Evolutionary conservation across 2,888 invertebrate genomes (phyloP).

Genomic region (Coelinius sp.): DNA sequence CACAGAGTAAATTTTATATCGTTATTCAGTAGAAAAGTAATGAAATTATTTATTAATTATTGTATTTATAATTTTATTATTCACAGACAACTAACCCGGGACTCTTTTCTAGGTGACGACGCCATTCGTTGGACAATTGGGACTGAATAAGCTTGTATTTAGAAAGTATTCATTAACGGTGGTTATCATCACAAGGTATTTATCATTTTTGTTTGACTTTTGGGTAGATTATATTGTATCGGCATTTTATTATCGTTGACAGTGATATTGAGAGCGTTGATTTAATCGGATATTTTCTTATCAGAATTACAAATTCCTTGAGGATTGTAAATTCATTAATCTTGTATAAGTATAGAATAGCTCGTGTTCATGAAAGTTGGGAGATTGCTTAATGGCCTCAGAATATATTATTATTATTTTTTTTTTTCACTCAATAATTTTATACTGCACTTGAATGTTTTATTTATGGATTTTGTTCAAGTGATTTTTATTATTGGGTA

Average conservation of each 20-base stretch:
- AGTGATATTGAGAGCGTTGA: not conserved
- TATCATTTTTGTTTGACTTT: constrained; percentile 5
- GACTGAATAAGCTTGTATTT: not conserved
- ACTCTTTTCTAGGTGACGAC: not conserved
- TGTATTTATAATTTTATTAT: too few species aligned
- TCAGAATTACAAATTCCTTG: not conserved
- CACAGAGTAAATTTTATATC: too few species aligned
- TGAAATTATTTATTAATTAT: too few species aligned
- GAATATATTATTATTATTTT: too few species aligned
- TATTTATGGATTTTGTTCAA: too few species aligned
- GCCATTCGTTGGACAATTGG: not conserved
- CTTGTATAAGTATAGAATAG: too few species aligned
- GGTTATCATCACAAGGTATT: not conserved
- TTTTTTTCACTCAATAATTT: too few species aligned
- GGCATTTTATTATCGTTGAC: constrained; percentile 10
- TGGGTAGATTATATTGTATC: not conserved
- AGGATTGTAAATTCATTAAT: not conserved
- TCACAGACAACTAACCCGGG: not conserved
- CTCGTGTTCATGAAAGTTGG: too few species aligned
- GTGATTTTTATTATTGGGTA: too few species aligned
- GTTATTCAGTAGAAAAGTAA: too few species aligned
- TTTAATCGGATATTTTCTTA: not conserved
- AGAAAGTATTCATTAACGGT: not conserved
- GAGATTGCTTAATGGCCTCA: too few species aligned
- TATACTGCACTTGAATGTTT: too few species aligned